Evolutionary conservation across 2,888 invertebrate genomes (phyloP).

Genomic region (Glaucopsyche alexis): DNA sequence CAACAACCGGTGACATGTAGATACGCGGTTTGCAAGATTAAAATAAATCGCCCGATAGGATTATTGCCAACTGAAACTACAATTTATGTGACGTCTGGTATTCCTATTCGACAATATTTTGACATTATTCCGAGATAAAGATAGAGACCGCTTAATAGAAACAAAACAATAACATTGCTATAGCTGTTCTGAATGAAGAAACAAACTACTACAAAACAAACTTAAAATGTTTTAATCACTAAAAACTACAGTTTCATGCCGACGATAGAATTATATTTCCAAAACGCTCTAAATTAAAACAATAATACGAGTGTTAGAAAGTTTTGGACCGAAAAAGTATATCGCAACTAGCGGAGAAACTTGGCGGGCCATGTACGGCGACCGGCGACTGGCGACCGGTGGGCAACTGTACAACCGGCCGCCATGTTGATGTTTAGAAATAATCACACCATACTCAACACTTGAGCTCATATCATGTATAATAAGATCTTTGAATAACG

Average conservation of each 20-base stretch:
- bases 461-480: constrained; percentile 18
- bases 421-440: constrained; percentile 64
- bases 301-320: background rate
- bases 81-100: constrained; percentile 77
- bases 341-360: constrained; percentile 52
- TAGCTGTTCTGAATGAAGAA: background rate
- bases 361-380: constrained; percentile 69
- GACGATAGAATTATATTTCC: background rate
- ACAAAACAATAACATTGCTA: constrained; percentile 18
- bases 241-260: background rate
- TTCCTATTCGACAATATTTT: constrained; percentile 79
- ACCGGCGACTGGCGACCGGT: constrained; percentile 50
- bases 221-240: background rate
- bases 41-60: constrained; percentile 75
- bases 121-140: constrained; percentile 71
- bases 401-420: constrained; percentile 75
- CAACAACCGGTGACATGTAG: constrained; percentile 71
- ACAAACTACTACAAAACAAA: background rate
- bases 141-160: constrained; percentile 54
- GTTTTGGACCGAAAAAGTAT: constrained; percentile 8
- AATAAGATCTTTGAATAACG: background rate
- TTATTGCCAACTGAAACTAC: constrained; percentile 78
- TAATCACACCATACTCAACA: constrained; percentile 54
- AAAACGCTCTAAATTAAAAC: background rate
- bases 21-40: constrained; percentile 73